These are phyloP conservation scores for Urosaurus nigricauda DNA, from an alignment of 2,797 vertebrate species.

Conservation along the genomic window DNA sequence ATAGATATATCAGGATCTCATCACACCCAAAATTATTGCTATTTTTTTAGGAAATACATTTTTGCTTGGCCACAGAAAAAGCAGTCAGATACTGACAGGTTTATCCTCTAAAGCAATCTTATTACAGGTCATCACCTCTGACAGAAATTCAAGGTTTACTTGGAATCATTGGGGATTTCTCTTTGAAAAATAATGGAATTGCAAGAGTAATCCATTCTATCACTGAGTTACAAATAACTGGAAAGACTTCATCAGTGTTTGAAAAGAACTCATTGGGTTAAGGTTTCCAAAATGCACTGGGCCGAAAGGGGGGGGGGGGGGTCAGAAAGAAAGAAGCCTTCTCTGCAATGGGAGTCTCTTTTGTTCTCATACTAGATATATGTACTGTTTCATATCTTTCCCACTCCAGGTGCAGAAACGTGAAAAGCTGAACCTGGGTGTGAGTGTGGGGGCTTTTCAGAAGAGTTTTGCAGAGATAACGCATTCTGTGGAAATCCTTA, in stretches of 20 bases:
- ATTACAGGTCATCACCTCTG: conserved; percentile 25
- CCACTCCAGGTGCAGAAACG: conserved; percentile 32
- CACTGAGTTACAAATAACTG: conserved; percentile 43
- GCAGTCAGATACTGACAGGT: conserved; percentile 1
- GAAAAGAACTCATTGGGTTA: neutral
- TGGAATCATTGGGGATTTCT: conserved; percentile 1
- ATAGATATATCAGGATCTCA: neutral
- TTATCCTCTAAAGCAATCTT: conserved; percentile 41
- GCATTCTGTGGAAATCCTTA: conserved; percentile 20
- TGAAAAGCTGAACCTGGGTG: neutral
- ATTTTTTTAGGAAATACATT: neutral
- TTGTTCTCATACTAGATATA: conserved; percentile 42
- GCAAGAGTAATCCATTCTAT: neutral
- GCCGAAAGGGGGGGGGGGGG: neutral
- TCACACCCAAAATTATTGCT: neutral
- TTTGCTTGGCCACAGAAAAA: neutral
- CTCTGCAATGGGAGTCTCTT: neutral
- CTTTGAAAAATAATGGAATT: conserved; percentile 40
- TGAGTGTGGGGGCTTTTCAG: neutral
- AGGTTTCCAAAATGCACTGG: conserved; percentile 38
- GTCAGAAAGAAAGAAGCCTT: neutral
- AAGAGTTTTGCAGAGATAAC: neutral
- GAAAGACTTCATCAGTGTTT: conserved; percentile 35
- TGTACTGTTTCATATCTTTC: conserved; percentile 39
- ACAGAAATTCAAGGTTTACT: conserved; percentile 34